phyloP scores from a whole-genome alignment of 2,888 invertebrate species.

The Mongoloraphidia duomilia region DNA sequence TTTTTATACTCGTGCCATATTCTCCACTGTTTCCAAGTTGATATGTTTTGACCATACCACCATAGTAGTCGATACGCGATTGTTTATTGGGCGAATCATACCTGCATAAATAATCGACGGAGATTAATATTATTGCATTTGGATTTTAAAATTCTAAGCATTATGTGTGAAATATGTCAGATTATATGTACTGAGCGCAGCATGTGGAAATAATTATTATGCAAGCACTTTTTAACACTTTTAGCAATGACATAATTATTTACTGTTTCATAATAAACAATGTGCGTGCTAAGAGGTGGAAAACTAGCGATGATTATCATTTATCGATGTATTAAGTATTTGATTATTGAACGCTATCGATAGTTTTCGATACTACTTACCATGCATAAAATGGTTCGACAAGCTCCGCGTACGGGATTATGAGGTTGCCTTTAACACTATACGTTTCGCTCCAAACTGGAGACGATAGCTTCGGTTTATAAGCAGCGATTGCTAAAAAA shows the following conservation, averaged over 20 bases:
- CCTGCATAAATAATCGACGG: constrained; percentile 25
- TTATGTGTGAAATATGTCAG: too few species aligned
- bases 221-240: too few species aligned
- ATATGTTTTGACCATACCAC: constrained; percentile 86
- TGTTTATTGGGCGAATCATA: constrained; percentile 58
- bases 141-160: neutral
- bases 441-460: constrained; percentile 60
- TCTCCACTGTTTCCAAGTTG: constrained; percentile 49
- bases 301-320: too few species aligned
- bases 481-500: too few species aligned
- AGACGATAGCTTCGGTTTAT: constrained; percentile 12
- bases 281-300: too few species aligned
- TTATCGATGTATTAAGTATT: too few species aligned
- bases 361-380: constrained; percentile 28
- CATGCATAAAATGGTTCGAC: constrained; percentile 83
- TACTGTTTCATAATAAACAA: too few species aligned
- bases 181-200: neutral
- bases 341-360: too few species aligned
- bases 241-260: too few species aligned
- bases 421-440: constrained; percentile 60
- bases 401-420: constrained; percentile 88
- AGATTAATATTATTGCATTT: neutral
- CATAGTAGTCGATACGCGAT: constrained; percentile 90
- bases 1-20: constrained; percentile 61
- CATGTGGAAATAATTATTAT: neutral